Percentiles rank a stretch among this genome's conserved stretches.
phyloP scores from a whole-genome alignment of 2,888 invertebrate species.

The Rhogogaster chlorosoma region DNA sequence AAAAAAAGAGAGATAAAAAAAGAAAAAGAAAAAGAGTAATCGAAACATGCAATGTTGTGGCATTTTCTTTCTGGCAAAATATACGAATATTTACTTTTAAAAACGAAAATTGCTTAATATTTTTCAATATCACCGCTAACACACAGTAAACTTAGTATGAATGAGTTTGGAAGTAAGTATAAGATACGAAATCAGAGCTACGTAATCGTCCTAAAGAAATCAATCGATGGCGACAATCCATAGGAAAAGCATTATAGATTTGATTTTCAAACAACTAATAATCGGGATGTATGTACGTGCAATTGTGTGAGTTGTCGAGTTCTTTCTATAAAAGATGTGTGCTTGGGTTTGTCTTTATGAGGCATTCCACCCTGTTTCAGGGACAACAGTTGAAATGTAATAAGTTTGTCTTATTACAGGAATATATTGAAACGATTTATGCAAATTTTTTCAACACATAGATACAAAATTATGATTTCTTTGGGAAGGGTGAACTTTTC shows the following conservation, averaged over 20 bases:
- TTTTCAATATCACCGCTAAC: constrained; percentile 7
- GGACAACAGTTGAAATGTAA: too few relatives aligned
- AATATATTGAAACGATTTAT: too few relatives aligned
- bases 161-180: not conserved
- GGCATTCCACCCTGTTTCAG: too few relatives aligned
- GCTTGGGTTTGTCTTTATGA: too few relatives aligned
- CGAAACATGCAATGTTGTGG: constrained; percentile 10
- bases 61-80: not conserved
- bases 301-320: constrained; percentile 1
- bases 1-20: not conserved
- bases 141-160: constrained; percentile 19
- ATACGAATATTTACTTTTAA: not conserved
- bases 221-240: constrained; percentile 7
- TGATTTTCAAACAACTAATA: constrained; percentile 8
- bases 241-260: constrained; percentile 32
- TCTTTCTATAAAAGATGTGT: not conserved
- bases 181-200: constrained; percentile 10
- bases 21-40: not conserved
- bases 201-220: constrained; percentile 9
- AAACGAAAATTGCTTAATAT: constrained; percentile 16
- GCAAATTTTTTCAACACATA: too few relatives aligned
- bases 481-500: too few relatives aligned
- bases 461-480: too few relatives aligned
- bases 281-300: not conserved
- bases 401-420: too few relatives aligned